Base-by-base conservation (phyloP, 2,888 invertebrate species). In the Magallana nippona region DNA sequence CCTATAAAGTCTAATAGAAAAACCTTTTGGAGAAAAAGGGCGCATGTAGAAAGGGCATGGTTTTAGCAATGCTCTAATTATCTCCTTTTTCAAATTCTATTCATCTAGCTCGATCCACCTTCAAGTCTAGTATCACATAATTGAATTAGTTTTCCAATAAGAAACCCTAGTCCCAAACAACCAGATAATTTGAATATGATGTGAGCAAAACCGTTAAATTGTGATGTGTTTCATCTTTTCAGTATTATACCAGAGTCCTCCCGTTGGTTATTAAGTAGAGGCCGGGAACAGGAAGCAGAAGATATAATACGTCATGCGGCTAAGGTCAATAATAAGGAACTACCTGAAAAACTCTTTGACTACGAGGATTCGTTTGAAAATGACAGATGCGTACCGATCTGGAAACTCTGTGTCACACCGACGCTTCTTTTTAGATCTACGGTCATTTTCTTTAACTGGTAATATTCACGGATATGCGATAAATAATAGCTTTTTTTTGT, bases 211-310 rank as follows among this genome's bases (percentile, higher is more conserved):
- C 0, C 8, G 10, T 3, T 44, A 44, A 44, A 44, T 44, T 44
- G 3, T 44, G 44, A 44, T 8, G 5, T 44, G 44, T 0, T 0
- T 44, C 8, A 8, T 44, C 44, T 58, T 27, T 80, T 15, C 10
- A 85, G 86, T 77, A n/a, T 86, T 13, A 55, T 86, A 8, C 86
- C 86, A n/a, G 86, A 84, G 81, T 86, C 86, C 2, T 71, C 86
- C 15, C 22, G 86, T 10, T 86, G 86, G 86, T 78, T 86, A 11
- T 19, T 86, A 8, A 71, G 80, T 19, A 86, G 81, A 82, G 86
- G 86, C 3, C 15, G 84, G 17, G 71, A 77, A 5, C 15, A 71
- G 60, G 84, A 86, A 62, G 86, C 86, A 1, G 84, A 86, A 57
- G 63, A 56, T 1, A 82, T 86, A 13, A 44, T 86, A 11, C 62